Percentiles rank a stretch among this genome's conserved stretches.
These are phyloP conservation scores for Carcina quercana DNA, from an alignment of 2,888 invertebrate species.

Conservation along the genomic window DNA sequence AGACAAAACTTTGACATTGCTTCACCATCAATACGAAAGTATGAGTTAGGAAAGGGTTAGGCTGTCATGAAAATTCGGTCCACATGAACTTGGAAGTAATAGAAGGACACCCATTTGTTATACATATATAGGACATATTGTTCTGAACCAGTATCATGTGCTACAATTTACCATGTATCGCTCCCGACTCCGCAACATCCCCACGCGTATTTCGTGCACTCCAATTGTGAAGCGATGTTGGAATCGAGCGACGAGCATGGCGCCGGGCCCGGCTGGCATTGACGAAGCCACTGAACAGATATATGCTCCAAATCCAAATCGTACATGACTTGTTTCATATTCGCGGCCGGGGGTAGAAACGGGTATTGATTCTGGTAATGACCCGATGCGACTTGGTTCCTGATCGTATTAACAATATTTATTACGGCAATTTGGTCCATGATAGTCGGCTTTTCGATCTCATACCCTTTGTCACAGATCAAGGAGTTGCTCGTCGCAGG, in stretches of 20 bases:
- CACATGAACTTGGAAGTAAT: no score
- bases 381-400: conserved; percentile 54
- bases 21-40: no score
- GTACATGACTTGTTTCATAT: conserved; percentile 59
- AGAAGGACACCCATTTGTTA: no score
- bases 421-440: conserved; percentile 40
- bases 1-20: no score
- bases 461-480: conserved; percentile 39
- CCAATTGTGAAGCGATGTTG: conserved; percentile 48
- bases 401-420: conserved; percentile 56
- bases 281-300: conserved; percentile 49
- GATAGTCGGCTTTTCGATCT: conserved; percentile 32
- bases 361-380: conserved; percentile 28
- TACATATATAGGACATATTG: no score
- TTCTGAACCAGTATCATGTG: no score
- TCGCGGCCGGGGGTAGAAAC: conserved; percentile 49
- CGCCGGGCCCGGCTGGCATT: conserved; percentile 57
- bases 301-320: conserved; percentile 55
- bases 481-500: conserved; percentile 28
- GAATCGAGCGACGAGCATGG: conserved; percentile 51
- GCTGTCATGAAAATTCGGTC: no score
- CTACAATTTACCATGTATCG: background rate
- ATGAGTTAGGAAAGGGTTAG: no score
- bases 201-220: conserved; percentile 52
- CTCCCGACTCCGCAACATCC: conserved; percentile 35